phyloP scores from a whole-genome alignment of 30 jellyfish, hydroid and myxozoan species.

The Calvadosia cruxmelitensis region DNA sequence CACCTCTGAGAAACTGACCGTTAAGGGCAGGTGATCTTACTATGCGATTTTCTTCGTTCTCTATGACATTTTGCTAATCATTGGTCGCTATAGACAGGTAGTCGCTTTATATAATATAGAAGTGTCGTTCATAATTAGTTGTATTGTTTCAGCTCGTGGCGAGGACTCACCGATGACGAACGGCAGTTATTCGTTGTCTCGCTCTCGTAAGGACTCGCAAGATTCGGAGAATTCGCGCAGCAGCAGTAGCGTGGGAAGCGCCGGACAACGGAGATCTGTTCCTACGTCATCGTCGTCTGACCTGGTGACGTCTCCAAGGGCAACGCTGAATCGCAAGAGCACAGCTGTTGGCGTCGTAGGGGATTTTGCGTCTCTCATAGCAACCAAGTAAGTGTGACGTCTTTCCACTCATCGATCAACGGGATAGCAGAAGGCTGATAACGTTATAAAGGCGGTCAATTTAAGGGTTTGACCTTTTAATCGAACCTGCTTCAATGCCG shows the following conservation, averaged over 20 bases:
- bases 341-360: constrained; percentile 13
- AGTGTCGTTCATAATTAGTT: too few species aligned
- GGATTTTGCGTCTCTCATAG: constrained; percentile 23
- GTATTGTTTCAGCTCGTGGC: not conserved
- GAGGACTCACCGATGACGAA: not conserved
- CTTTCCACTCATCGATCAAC: too few species aligned
- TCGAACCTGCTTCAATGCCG: too few species aligned
- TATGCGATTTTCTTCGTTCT: too few species aligned
- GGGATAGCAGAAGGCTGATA: too few species aligned
- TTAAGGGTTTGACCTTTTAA: too few species aligned
- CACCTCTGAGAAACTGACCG: too few species aligned
- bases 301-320: not conserved
- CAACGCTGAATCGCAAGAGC: constrained; percentile 12
- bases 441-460: too few species aligned
- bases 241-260: not conserved
- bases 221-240: not conserved
- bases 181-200: not conserved
- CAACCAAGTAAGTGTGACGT: constrained; percentile 42
- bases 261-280: not conserved
- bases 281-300: constrained; percentile 1
- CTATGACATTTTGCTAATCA: too few species aligned
- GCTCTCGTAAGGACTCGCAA: not conserved
- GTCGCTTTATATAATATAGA: too few species aligned
- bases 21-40: too few species aligned
- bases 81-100: too few species aligned